Conservation (phyloP, 2,113 vertebrate species). For the Synodontis membranacea region DNA sequence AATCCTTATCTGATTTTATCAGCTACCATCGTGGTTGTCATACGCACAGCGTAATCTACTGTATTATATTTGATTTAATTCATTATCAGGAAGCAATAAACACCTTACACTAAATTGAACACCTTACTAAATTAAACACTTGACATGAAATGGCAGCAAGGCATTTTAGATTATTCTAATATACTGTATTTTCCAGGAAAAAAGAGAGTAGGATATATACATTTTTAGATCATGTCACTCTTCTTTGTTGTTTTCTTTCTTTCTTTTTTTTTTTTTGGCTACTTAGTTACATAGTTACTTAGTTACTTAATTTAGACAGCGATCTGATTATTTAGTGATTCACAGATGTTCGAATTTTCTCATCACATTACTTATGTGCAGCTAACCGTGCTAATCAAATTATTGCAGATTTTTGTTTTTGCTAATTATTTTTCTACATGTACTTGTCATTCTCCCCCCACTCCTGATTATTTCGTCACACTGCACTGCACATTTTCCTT, state of each 20-base stretch:
- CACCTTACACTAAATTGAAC: neutral
- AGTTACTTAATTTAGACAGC: neutral
- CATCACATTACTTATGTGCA: constrained; percentile 4
- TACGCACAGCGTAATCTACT: neutral
- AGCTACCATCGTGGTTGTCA: neutral
- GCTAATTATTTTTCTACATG: constrained; percentile 10
- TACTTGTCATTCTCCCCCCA: neutral
- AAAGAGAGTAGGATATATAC: neutral
- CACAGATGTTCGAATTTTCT: neutral
- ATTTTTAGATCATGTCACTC: neutral
- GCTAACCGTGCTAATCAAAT: constrained; percentile 9
- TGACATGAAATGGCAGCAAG: neutral
- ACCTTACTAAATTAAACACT: neutral
- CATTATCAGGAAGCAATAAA: neutral
- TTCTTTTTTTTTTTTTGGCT: too few relatives aligned
- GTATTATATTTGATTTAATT: neutral
- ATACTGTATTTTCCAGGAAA: neutral
- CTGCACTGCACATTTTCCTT: neutral
- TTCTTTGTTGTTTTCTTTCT: neutral
- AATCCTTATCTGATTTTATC: neutral
- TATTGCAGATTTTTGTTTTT: neutral
- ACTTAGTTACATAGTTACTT: too few relatives aligned
- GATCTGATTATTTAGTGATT: neutral
- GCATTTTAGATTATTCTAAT: neutral
- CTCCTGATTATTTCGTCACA: constrained; percentile 3